A percentile compares a stretch with the other conserved stretches of the same genome.
Conservation (phyloP, 2,113 vertebrate species). For the Opisthocomus hoazin region DNA sequence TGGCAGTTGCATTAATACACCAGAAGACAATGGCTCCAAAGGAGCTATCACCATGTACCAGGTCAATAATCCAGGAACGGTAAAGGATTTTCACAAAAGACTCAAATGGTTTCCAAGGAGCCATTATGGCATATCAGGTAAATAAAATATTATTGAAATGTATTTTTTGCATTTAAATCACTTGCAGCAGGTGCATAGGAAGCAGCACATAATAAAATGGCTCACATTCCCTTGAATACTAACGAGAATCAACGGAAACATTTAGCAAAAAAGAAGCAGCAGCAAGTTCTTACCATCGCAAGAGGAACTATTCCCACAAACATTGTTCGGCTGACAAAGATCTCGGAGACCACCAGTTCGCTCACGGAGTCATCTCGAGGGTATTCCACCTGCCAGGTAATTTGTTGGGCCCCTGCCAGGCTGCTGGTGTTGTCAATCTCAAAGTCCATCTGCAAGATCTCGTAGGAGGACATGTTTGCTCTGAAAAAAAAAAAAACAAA, state of each 20-base stretch:
- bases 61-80: slow-evolving; percentile 24
- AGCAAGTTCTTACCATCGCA: slow-evolving; percentile 78
- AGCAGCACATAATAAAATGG: neutral
- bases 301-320: slow-evolving; percentile 88
- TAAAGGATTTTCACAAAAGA: neutral
- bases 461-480: slow-evolving; percentile 76
- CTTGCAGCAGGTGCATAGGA: slow-evolving; percentile 15
- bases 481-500: slow-evolving; percentile 53
- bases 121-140: neutral
- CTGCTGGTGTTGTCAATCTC: slow-evolving; percentile 85
- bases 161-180: slow-evolving; percentile 34
- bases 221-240: neutral
- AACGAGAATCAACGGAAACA: neutral
- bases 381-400: slow-evolving; percentile 92
- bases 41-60: neutral
- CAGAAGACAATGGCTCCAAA: neutral
- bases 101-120: slow-evolving; percentile 32
- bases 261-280: neutral
- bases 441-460: slow-evolving; percentile 93
- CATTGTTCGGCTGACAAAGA: slow-evolving; percentile 84
- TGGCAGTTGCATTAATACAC: neutral
- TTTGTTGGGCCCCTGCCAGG: slow-evolving; percentile 82
- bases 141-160: slow-evolving; percentile 47
- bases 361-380: slow-evolving; percentile 68
- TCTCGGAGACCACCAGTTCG: slow-evolving; percentile 78